phyloP scores from a whole-genome alignment of 2,888 invertebrate species.

The Philonicus albiceps region DNA sequence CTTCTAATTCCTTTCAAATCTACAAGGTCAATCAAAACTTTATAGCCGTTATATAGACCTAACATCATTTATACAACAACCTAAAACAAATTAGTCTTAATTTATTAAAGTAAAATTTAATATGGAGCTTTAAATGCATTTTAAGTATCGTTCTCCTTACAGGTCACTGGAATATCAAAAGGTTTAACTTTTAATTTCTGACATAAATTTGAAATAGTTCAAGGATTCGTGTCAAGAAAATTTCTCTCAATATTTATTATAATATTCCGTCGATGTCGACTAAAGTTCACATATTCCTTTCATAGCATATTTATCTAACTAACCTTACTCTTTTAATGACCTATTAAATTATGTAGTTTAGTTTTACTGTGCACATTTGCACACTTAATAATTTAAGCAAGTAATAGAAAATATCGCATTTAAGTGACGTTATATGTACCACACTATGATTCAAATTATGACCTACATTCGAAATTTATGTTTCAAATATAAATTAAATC shows the following conservation, averaged over 20 bases:
- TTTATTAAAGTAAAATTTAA: not conserved
- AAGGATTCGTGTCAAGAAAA: not conserved
- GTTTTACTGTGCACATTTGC: not conserved
- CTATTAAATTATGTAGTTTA: not conserved
- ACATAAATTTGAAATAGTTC: not conserved
- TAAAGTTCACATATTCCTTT: not conserved
- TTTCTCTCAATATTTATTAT: not conserved
- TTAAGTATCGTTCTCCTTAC: not conserved
- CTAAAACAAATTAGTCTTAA: not conserved
- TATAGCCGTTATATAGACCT: too few relatives aligned
- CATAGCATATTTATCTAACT: not conserved
- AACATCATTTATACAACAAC: not conserved
- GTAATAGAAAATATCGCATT: not conserved
- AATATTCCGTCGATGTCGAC: not conserved
- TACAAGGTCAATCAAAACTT: too few relatives aligned
- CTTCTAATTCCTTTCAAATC: too few relatives aligned
- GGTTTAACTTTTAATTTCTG: not conserved
- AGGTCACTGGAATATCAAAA: not conserved
- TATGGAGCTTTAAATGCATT: not conserved
- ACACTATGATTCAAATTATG: not conserved
- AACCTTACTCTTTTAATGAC: not conserved
- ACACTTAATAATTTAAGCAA: not conserved
- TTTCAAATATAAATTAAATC: not conserved
- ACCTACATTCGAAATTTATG: not conserved
- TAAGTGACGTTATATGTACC: not conserved